phyloP scores from a whole-genome alignment of 2,113 vertebrate genomes.

The Limanda limanda region DNA sequence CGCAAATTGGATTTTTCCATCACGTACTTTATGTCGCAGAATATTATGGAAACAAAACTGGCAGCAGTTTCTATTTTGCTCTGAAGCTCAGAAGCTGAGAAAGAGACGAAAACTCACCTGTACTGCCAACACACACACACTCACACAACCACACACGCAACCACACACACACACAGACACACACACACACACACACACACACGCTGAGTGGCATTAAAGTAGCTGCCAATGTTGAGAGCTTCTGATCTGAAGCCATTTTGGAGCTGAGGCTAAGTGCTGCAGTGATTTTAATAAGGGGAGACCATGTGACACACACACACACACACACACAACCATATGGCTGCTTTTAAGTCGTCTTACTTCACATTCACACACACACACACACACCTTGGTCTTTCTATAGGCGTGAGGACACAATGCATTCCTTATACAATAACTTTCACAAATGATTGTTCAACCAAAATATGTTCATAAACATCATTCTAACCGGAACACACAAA shows the following conservation, averaged over 20 bases:
- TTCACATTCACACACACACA: neutral
- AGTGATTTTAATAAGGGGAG: conserved; percentile 43
- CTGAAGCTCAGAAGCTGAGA: too few species aligned
- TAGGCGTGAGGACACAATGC: too few species aligned
- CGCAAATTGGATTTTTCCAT: neutral
- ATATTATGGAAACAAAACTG: too few species aligned
- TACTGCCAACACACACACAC: neutral
- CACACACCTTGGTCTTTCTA: too few species aligned
- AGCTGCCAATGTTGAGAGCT: conserved; percentile 27
- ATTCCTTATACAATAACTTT: too few species aligned
- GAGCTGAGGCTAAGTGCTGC: conserved; percentile 48
- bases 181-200: conserved; percentile 7
- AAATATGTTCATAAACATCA: too few species aligned
- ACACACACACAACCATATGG: conserved; percentile 43
- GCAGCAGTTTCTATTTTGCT: neutral
- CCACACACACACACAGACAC: neutral
- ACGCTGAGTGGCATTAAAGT: conserved; percentile 30
- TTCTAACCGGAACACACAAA: neutral
- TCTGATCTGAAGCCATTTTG: conserved; percentile 61
- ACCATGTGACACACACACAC: conserved; percentile 53
- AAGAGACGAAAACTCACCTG: too few species aligned
- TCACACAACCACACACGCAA: conserved; percentile 10
- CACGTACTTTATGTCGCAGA: too few species aligned
- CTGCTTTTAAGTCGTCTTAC: conserved; percentile 38
- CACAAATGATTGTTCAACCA: too few species aligned